A percentile compares a stretch with the other conserved stretches of the same genome.
Evolutionary conservation across 2,888 invertebrate species (phyloP).

Genomic region (Stegana nigrithorax): DNA sequence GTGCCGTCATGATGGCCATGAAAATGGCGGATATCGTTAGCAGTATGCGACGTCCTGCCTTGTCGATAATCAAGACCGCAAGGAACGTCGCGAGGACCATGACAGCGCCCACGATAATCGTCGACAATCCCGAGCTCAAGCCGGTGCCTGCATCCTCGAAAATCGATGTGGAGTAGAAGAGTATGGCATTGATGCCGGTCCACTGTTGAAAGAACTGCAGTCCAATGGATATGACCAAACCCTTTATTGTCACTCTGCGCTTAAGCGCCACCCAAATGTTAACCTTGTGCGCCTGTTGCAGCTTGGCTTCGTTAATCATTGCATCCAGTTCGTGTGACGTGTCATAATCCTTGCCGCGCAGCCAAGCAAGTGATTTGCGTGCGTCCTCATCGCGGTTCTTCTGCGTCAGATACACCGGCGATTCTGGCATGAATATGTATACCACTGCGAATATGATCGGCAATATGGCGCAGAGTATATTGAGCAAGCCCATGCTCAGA

Average conservation of each 20-base stretch:
- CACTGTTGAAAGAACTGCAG: conserved; percentile 90
- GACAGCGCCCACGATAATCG: conserved; percentile 82
- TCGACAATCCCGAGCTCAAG: conserved; percentile 72
- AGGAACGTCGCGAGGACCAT: conserved; percentile 76
- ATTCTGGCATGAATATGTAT: conserved; percentile 87
- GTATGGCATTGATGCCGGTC: conserved; percentile 83
- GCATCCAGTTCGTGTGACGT: conserved; percentile 71
- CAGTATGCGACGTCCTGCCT: conserved; percentile 80
- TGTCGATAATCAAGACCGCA: conserved; percentile 81
- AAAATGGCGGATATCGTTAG: conserved; percentile 77
- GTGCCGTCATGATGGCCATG: conserved; percentile 76
- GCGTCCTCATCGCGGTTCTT: conserved; percentile 76
- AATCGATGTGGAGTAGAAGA: conserved; percentile 81
- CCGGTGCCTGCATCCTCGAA: conserved; percentile 70
- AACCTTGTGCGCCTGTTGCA: conserved; percentile 63
- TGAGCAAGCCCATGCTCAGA: conserved; percentile 37
- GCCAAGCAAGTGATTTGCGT: conserved; percentile 73
- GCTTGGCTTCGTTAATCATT: conserved; percentile 56
- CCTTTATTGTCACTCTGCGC: conserved; percentile 73
- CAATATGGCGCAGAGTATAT: conserved; percentile 49
- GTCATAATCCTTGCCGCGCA: conserved; percentile 79
- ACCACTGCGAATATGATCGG: conserved; percentile 76
- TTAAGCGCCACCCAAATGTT: conserved; percentile 72
- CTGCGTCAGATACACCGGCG: conserved; percentile 76
- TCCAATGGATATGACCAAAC: conserved; percentile 76